Evolutionary conservation across 2,797 vertebrate species (phyloP).

Genomic region (Diceros bicornis): DNA sequence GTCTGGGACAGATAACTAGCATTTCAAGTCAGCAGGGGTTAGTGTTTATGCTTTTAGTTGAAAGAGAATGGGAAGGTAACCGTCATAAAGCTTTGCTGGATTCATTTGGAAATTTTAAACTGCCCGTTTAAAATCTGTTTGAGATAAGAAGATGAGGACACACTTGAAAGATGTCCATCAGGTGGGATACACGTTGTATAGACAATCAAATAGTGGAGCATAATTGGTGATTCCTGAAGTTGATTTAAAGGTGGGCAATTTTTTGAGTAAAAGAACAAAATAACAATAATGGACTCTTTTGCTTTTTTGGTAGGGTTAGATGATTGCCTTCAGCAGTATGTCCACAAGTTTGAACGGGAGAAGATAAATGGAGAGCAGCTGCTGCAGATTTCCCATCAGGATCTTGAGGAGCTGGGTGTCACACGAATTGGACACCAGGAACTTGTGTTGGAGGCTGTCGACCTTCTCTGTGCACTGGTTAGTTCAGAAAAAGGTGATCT

Average conservation of each 20-base stretch:
- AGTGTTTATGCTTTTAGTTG: neutral
- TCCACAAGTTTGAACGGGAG: constrained; percentile 96
- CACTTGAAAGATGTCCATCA: neutral
- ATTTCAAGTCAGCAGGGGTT: neutral
- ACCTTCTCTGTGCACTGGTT: constrained; percentile 98
- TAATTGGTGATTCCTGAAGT: neutral
- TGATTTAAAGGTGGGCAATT: neutral
- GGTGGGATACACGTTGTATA: neutral
- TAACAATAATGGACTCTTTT: neutral
- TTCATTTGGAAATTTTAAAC: neutral
- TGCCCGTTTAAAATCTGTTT: neutral
- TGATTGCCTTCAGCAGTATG: constrained; percentile 97
- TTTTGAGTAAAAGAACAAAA: neutral
- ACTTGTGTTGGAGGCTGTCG: constrained; percentile 97
- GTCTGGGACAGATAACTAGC: neutral
- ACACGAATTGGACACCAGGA: constrained; percentile 98
- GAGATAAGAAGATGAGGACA: neutral
- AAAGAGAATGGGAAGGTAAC: neutral
- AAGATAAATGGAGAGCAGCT: constrained; percentile 98
- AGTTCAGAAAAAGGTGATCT: constrained; percentile 85
- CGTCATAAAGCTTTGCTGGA: neutral
- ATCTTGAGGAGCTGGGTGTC: constrained; percentile 97
- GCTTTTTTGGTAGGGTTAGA: constrained; percentile 92
- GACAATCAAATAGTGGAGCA: neutral
- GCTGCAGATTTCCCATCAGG: constrained; percentile 97